A percentile compares a stretch with the other conserved stretches of the same genome.
Conservation (phyloP, 2,113 vertebrate genomes). For the Scartelaos histophorus region DNA sequence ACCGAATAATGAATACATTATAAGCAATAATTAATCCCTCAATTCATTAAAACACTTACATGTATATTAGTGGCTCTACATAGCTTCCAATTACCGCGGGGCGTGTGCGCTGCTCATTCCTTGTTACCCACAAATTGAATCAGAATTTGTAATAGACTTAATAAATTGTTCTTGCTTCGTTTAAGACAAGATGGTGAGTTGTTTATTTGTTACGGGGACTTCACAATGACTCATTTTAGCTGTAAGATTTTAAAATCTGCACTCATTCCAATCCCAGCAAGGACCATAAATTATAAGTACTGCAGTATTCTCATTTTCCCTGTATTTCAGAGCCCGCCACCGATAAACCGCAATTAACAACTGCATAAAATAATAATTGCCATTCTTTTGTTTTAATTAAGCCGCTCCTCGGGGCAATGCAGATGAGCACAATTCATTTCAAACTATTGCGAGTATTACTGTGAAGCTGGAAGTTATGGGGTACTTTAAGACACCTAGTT, state of each 20-base stretch:
- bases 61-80: conserved; percentile 66
- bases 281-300: conserved; percentile 29
- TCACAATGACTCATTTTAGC: conserved; percentile 8
- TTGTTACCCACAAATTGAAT: conserved; percentile 66
- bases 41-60: conserved; percentile 58
- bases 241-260: conserved; percentile 9
- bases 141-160: conserved; percentile 64
- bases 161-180: conserved; percentile 65
- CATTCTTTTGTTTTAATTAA: conserved; percentile 42
- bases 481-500: conserved; percentile 8
- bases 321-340: conserved; percentile 24
- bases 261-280: conserved; percentile 8
- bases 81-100: conserved; percentile 69
- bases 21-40: conserved; percentile 60
- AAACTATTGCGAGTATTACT: conserved; percentile 16
- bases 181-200: conserved; percentile 55
- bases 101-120: conserved; percentile 65
- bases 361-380: conserved; percentile 47
- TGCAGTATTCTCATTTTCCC: conserved; percentile 27
- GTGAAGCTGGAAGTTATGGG: not conserved
- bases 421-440: conserved; percentile 24
- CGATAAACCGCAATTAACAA: conserved; percentile 48
- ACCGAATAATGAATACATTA: conserved; percentile 50
- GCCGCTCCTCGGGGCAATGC: conserved; percentile 25
- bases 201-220: conserved; percentile 51